These are phyloP conservation scores for Gadus macrocephalus DNA, from an alignment of 2,113 vertebrate species.

Conservation along the genomic window DNA sequence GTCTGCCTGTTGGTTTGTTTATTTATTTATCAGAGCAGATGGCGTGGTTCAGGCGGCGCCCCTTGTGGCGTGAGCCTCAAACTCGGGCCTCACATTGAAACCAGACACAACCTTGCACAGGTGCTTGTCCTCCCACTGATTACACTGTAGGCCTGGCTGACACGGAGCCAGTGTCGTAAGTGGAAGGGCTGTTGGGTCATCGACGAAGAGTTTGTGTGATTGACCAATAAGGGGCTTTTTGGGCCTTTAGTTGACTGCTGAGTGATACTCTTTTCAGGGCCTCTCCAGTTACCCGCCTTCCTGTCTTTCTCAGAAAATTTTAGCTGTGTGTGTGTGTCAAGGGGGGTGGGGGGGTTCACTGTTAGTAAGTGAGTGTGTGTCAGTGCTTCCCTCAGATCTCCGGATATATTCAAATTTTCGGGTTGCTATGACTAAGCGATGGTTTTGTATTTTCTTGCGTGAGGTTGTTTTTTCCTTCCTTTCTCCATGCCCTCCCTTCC, in stretches of 20 bases:
- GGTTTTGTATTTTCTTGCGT: neutral
- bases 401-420: neutral
- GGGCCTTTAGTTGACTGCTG: slow-evolving; percentile 11
- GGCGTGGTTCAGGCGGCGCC: slow-evolving; percentile 36
- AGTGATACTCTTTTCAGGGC: slow-evolving; percentile 56
- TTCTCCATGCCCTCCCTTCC: neutral
- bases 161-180: too few relatives aligned
- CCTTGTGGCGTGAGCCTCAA: neutral
- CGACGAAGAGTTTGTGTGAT: neutral
- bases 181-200: too few relatives aligned
- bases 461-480: slow-evolving; percentile 13
- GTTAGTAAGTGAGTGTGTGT: neutral
- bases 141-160: too few relatives aligned
- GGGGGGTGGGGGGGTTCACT: neutral
- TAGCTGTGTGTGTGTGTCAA: slow-evolving; percentile 3
- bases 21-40: slow-evolving; percentile 56
- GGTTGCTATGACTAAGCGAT: neutral
- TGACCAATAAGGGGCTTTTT: too few relatives aligned
- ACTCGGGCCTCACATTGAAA: too few relatives aligned
- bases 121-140: too few relatives aligned
- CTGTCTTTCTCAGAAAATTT: slow-evolving; percentile 49
- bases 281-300: slow-evolving; percentile 60
- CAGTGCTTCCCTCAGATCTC: neutral
- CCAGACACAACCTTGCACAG: too few relatives aligned
- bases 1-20: slow-evolving; percentile 43